Evolutionary conservation across 2,113 vertebrate species (phyloP).

Genomic region (Brienomyrus longianalis): DNA sequence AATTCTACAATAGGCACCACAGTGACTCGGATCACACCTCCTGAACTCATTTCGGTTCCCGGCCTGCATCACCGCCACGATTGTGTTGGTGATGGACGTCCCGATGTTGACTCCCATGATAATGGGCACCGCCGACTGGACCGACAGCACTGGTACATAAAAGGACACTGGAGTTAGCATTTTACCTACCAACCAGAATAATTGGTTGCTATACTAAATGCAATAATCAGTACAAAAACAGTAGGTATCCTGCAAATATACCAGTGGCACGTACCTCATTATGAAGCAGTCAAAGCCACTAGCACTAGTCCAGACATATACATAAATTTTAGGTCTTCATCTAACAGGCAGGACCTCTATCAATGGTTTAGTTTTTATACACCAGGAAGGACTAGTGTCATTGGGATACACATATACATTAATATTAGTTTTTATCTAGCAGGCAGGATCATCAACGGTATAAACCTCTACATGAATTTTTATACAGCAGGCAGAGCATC

Average conservation of each 20-base stretch:
- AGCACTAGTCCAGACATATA: not conserved
- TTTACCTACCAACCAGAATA: not conserved
- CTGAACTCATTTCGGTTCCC: constrained; percentile 88
- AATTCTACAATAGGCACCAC: not conserved
- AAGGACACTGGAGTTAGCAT: not conserved
- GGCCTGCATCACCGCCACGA: constrained; percentile 90
- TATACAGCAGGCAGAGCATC: not conserved
- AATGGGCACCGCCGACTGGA: constrained; percentile 78
- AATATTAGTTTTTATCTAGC: not conserved
- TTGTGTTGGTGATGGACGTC: constrained; percentile 91
- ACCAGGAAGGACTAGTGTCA: not conserved
- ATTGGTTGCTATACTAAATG: not conserved
- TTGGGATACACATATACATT: not conserved
- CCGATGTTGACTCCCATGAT: constrained; percentile 97
- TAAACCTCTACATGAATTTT: not conserved
- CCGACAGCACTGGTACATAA: constrained; percentile 69
- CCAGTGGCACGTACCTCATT: not conserved
- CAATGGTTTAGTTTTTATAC: not conserved
- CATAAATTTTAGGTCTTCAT: not conserved
- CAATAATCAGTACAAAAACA: not conserved
- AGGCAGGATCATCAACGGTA: not conserved
- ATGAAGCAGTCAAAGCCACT: not conserved
- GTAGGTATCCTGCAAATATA: not conserved
- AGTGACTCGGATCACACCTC: constrained; percentile 61
- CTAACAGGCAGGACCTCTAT: not conserved